phyloP scores from a whole-genome alignment of 2,113 vertebrate species.

The Passer montanus region DNA sequence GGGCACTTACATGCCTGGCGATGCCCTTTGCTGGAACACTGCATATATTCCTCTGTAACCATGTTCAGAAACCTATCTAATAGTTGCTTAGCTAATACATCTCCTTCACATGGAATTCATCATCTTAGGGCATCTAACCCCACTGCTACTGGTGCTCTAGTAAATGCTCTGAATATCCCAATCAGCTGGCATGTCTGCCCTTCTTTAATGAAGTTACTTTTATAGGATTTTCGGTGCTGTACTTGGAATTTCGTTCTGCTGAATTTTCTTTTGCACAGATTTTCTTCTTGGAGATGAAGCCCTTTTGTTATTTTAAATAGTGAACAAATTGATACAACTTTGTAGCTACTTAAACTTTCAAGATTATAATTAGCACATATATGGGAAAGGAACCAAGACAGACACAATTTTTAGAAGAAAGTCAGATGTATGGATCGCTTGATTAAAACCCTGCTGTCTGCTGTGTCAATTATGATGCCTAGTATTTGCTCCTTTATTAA shows the following conservation, averaged over 20 bases:
- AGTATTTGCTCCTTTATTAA: neutral
- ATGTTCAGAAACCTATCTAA: neutral
- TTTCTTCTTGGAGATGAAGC: neutral
- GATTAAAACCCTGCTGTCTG: neutral
- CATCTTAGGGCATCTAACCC: neutral
- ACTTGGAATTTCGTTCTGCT: neutral
- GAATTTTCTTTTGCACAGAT: neutral
- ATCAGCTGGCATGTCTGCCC: neutral
- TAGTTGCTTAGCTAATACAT: neutral
- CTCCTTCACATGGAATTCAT: neutral
- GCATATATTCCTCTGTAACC: neutral
- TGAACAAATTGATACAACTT: neutral
- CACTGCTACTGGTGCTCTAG: neutral
- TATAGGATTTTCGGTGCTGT: neutral
- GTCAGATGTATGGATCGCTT: neutral
- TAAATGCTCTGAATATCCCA: neutral
- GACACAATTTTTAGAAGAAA: neutral
- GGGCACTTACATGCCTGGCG: neutral
- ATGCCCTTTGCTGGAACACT: neutral
- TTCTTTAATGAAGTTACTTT: neutral
- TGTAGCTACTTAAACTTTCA: neutral
- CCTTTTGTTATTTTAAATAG: constrained; percentile 15
- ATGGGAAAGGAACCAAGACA: neutral
- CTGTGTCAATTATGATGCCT: neutral
- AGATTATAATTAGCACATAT: constrained; percentile 9